Evolutionary conservation across 1,140 invertebrate genomes (phyloP).

Genomic region (Sycophaga agraensis): DNA sequence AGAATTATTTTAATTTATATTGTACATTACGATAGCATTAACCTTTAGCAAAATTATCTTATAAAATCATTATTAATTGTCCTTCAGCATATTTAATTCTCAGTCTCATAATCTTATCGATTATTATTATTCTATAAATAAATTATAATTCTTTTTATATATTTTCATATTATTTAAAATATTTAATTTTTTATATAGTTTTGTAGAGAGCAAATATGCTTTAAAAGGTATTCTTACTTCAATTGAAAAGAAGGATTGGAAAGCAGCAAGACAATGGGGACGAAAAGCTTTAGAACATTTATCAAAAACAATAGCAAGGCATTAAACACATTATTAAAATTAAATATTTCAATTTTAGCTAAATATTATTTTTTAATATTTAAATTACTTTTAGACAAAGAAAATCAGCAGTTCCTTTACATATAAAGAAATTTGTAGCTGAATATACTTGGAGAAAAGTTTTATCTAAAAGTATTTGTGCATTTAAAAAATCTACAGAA

Average conservation of each 20-base stretch:
- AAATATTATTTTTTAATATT: background rate
- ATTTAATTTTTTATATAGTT: constrained; percentile 32
- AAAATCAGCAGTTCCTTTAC: constrained; percentile 35
- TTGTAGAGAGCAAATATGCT: constrained; percentile 32
- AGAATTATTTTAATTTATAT: too few relatives aligned
- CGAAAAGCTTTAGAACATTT: constrained; percentile 27
- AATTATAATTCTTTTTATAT: too few relatives aligned
- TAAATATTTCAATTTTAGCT: background rate
- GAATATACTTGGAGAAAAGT: constrained; percentile 47
- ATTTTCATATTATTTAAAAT: too few relatives aligned
- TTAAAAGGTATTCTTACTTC: constrained; percentile 20
- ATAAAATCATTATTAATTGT: too few relatives aligned
- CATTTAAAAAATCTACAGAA: constrained; percentile 46
- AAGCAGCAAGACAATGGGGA: constrained; percentile 30
- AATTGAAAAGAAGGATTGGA: constrained; percentile 42
- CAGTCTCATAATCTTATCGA: too few relatives aligned
- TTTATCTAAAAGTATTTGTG: constrained; percentile 40
- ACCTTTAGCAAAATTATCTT: too few relatives aligned
- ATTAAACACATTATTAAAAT: constrained; percentile 10
- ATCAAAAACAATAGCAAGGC: constrained; percentile 2
- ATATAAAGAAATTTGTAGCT: constrained; percentile 42
- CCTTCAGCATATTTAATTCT: too few relatives aligned
- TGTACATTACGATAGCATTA: too few relatives aligned
- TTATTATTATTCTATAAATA: too few relatives aligned
- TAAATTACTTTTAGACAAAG: constrained; percentile 26